Evolutionary conservation across 2,888 invertebrate genomes (phyloP).

Genomic region (Xestia rhomboidea): DNA sequence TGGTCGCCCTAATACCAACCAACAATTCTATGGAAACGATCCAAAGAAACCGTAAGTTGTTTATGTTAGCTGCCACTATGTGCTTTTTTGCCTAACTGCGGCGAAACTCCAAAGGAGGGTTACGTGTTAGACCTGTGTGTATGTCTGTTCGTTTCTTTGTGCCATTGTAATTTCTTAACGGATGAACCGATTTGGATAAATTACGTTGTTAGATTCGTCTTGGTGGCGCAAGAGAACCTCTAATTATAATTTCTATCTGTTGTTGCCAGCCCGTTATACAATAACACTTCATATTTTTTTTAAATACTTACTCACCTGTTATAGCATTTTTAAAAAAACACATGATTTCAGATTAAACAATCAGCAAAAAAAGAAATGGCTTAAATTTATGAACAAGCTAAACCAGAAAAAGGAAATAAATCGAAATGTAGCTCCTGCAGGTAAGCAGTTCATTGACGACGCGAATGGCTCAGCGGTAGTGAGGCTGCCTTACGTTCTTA

Average conservation of each 20-base stretch:
- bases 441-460: slow-evolving; percentile 30
- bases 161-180: not conserved
- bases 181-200: not conserved
- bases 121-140: not conserved
- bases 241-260: too few species aligned
- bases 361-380: slow-evolving; percentile 30
- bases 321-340: not conserved
- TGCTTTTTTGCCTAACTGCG: not conserved
- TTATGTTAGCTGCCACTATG: not conserved
- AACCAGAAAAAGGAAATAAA: not conserved
- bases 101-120: not conserved
- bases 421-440: not conserved
- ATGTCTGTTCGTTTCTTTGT: not conserved
- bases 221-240: not conserved
- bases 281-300: too few species aligned
- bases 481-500: too few species aligned
- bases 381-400: not conserved
- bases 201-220: not conserved
- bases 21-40: not conserved
- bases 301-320: too few species aligned
- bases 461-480: too few species aligned
- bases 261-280: too few species aligned
- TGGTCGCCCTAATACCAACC: not conserved
- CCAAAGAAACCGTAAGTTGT: slow-evolving; percentile 26
- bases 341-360: slow-evolving; percentile 30